Conservation (phyloP, 2,888 invertebrate genomes). For the Norana najaformis region DNA sequence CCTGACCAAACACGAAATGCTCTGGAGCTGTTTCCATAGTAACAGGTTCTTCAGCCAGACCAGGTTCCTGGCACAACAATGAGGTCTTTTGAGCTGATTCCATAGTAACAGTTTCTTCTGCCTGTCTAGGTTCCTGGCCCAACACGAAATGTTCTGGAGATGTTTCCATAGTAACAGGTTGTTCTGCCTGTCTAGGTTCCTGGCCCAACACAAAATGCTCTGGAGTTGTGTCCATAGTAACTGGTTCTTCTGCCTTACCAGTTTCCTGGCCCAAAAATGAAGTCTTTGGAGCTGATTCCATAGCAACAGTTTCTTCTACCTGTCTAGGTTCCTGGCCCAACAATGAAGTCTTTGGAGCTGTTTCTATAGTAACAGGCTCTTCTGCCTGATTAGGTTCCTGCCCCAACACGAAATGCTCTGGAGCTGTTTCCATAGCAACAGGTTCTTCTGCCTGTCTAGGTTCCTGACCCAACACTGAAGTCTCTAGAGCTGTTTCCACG, state of each 20-base stretch:
- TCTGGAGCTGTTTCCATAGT: too few relatives aligned
- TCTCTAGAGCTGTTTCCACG: not conserved
- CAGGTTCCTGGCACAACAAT: not conserved
- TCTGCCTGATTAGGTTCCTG: not conserved
- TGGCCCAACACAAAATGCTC: not conserved
- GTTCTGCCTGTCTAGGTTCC: not conserved
- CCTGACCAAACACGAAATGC: too few relatives aligned
- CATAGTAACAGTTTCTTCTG: not conserved
- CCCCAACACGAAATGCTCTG: not conserved
- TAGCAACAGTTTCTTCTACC: not conserved
- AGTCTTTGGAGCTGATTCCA: not conserved
- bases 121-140: too few relatives aligned
- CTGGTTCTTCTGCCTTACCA: not conserved
- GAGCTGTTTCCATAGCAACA: not conserved
- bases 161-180: too few relatives aligned
- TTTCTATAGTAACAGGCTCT: not conserved
- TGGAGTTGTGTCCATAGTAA: too few relatives aligned
- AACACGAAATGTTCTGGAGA: too few relatives aligned
- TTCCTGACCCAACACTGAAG: not conserved
- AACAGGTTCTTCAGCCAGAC: not conserved
- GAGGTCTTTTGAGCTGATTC: not conserved
- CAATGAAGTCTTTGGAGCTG: not conserved
- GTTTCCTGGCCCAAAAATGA: not conserved
- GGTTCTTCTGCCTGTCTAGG: not conserved
- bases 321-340: not conserved